Evolutionary conservation across 2,797 vertebrate species (phyloP).

Genomic region (Alauda arvensis): DNA sequence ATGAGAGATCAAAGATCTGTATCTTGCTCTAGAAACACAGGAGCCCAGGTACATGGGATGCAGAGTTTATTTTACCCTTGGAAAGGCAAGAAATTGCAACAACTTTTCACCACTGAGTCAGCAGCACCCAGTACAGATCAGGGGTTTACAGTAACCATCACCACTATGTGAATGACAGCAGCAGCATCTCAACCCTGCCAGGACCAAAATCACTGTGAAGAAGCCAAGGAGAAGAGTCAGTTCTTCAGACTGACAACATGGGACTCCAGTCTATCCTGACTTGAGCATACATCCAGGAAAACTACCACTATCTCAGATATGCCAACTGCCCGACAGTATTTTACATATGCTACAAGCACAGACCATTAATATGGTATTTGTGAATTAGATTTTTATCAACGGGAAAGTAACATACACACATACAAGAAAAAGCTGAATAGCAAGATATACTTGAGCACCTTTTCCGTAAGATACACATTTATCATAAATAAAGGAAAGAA

Average conservation of each 20-base stretch:
- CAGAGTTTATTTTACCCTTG: not conserved
- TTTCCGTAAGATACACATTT: not conserved
- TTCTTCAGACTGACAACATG: not conserved
- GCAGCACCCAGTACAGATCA: not conserved
- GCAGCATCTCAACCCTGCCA: not conserved
- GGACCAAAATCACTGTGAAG: not conserved
- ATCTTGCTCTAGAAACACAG: not conserved
- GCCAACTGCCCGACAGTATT: not conserved
- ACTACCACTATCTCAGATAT: not conserved
- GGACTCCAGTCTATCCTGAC: not conserved
- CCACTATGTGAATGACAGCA: not conserved
- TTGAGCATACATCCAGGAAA: not conserved
- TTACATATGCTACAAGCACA: not conserved
- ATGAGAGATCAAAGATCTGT: not conserved
- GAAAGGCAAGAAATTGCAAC: constrained; percentile 7
- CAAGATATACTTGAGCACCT: not conserved
- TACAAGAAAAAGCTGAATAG: not conserved
- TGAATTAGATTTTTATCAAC: not conserved
- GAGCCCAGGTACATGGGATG: not conserved
- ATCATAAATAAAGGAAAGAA: not conserved
- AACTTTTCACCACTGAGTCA: not conserved
- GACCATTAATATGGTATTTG: not conserved
- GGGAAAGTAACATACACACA: not conserved
- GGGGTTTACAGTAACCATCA: not conserved
- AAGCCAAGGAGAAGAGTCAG: not conserved